A percentile compares a stretch with the other conserved stretches of the same genome.
phyloP scores from a whole-genome alignment of 2,113 vertebrate genomes.

The Xyliphius kryptos region DNA sequence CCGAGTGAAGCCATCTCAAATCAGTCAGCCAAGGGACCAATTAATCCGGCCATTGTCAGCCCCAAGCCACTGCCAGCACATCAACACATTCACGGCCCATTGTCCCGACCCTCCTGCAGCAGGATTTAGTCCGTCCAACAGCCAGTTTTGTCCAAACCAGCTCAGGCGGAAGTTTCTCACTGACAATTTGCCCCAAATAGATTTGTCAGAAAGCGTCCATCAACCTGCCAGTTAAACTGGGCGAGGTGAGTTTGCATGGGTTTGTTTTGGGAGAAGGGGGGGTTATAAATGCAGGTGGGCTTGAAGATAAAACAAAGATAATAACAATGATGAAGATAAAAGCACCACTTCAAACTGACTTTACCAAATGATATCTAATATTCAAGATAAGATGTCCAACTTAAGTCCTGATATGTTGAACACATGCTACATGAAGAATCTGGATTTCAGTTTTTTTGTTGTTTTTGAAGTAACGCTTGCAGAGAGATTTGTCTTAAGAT shows the following conservation, averaged over 20 bases:
- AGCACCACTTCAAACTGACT: too few species aligned
- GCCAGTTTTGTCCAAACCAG: slow-evolving; percentile 98
- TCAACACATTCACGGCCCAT: slow-evolving; percentile 96
- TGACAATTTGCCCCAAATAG: slow-evolving; percentile 99
- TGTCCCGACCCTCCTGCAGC: slow-evolving; percentile 95
- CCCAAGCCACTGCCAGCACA: slow-evolving; percentile 89
- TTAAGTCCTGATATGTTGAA: too few species aligned
- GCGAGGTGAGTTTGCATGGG: slow-evolving; percentile 47
- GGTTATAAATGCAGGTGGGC: too few species aligned
- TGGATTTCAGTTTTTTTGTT: too few species aligned
- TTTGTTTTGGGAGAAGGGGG: too few species aligned
- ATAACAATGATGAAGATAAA: too few species aligned
- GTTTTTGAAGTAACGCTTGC: too few species aligned
- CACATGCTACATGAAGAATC: too few species aligned
- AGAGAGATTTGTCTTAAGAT: too few species aligned
- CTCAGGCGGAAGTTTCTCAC: slow-evolving; percentile 99
- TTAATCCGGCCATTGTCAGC: slow-evolving; percentile 99
- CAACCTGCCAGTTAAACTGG: slow-evolving; percentile 47
- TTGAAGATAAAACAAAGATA: too few species aligned
- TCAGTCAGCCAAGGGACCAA: slow-evolving; percentile 99
- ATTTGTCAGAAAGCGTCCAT: slow-evolving; percentile 96
- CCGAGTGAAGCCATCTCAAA: slow-evolving; percentile 98
- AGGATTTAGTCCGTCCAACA: slow-evolving; percentile 99
- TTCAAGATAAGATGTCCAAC: too few species aligned
- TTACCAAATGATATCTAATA: too few species aligned